These are phyloP conservation scores for Synodontis membranacea DNA, from an alignment of 2,113 vertebrate genomes.

Conservation along the genomic window DNA sequence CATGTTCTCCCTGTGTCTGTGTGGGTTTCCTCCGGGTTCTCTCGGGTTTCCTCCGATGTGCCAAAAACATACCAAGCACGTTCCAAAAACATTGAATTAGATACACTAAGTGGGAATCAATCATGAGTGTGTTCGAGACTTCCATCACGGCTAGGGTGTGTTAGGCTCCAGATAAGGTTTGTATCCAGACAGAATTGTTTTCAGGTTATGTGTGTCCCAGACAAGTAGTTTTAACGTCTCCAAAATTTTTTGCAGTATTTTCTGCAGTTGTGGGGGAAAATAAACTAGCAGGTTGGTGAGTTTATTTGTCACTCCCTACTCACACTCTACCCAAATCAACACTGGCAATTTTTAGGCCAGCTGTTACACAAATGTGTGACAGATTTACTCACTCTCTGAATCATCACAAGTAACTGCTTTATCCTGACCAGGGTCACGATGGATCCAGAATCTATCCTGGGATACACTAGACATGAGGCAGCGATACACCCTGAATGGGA, in stretches of 20 bases:
- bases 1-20: background rate
- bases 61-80: background rate
- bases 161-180: background rate
- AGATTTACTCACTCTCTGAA: background rate
- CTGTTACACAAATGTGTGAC: no score
- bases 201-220: background rate
- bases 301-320: background rate
- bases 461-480: background rate
- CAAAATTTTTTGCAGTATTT: background rate
- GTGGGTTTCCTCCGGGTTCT: background rate
- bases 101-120: background rate
- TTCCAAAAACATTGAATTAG: background rate
- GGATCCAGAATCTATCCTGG: background rate
- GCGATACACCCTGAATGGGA: background rate
- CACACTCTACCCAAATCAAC: background rate
- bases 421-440: background rate
- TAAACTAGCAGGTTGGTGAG: background rate
- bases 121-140: background rate
- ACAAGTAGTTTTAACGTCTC: background rate
- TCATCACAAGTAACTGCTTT: background rate
- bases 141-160: background rate
- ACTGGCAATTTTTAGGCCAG: background rate
- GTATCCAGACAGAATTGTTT: background rate
- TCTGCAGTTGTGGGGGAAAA: background rate
- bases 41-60: background rate